Evolutionary conservation across 2,888 invertebrate genomes (phyloP), one percentile per base, ranked within the genome.

Genomic region (Lasioglossum leucozonium): DNA sequence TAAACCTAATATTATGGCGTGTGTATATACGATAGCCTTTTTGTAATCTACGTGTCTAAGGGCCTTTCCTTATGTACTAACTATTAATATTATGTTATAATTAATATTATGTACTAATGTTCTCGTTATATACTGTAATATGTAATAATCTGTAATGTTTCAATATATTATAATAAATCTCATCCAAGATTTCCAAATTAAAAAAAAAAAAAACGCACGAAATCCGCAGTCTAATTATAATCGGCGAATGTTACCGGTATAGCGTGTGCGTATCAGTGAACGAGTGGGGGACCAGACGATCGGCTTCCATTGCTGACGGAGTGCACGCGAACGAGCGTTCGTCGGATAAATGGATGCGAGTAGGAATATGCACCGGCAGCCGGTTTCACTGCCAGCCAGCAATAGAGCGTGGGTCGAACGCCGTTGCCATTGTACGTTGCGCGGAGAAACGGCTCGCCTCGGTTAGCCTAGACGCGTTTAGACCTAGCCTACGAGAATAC

Each of bases 311-410:
- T 22, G 69, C 40, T 18, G 8, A 30, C 6, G 58, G 58, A 6
- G 62, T 40, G 5, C 11, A 40, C 11, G 67, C 40, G 37, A 67
- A 37, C 67, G 22, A 37, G 22, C 62, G 62, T n/a, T 79, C 55
- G 67, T 18, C 26, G 47, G 55, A 37, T 55, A 44, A 74, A 58
- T 13, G 58, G 55, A 69, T 37, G 77, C 69, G 51, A n/a, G 69
- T 37, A 37, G 42, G 69, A 74, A 77, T 62, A 79, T 83, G 79
- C 81, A 86, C 67, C 84, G 81, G 62, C 84, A 79, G 71, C 80
- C 51, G 65, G 88, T 90, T 92, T 89, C 87, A 89, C 89, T 89
- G 89, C 77, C 90, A 89, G 86, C 81, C 88, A 82, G 89, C 85
- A 90, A 88, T 88, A 84, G 69, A 69, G 86, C 86, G 89, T 89